Evolutionary conservation across 2,113 vertebrate genomes (phyloP).

Genomic region (Lycaon pictus): DNA sequence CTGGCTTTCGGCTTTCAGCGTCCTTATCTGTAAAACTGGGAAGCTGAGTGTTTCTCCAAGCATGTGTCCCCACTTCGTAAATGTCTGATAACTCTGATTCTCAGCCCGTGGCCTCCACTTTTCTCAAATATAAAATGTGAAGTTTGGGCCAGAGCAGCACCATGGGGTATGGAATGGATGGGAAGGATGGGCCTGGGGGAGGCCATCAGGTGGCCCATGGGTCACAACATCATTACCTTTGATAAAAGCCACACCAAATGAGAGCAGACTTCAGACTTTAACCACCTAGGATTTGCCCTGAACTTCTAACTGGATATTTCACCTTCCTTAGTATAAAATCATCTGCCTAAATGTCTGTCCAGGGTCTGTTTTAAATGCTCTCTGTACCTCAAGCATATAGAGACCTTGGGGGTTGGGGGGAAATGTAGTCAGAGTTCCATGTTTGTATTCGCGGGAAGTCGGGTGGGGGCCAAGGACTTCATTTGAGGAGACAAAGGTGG

Average conservation of each 20-base stretch:
- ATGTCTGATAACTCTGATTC: not conserved
- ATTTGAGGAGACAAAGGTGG: not conserved
- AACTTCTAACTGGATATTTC: not conserved
- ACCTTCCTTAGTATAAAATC: conserved; percentile 19
- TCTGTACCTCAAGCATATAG: not conserved
- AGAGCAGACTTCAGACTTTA: not conserved
- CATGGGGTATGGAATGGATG: not conserved
- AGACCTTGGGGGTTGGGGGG: not conserved
- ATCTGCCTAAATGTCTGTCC: not conserved
- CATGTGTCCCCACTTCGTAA: not conserved
- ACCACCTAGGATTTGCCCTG: not conserved
- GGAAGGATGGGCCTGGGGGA: fast-evolving
- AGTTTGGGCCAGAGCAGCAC: not conserved
- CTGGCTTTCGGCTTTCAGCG: not conserved
- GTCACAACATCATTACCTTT: not conserved
- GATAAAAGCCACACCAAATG: not conserved
- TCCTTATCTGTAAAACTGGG: not conserved
- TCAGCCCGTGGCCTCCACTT: not conserved
- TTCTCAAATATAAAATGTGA: not conserved
- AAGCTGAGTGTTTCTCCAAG: not conserved
- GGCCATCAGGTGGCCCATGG: not conserved
- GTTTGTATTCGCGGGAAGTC: not conserved
- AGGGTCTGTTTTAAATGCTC: not conserved
- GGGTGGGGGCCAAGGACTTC: no score
- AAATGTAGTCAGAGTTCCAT: not conserved